Conservation (phyloP, 30 jellyfish, hydroid and myxozoan genomes). For the Cassiopea xamachana region DNA sequence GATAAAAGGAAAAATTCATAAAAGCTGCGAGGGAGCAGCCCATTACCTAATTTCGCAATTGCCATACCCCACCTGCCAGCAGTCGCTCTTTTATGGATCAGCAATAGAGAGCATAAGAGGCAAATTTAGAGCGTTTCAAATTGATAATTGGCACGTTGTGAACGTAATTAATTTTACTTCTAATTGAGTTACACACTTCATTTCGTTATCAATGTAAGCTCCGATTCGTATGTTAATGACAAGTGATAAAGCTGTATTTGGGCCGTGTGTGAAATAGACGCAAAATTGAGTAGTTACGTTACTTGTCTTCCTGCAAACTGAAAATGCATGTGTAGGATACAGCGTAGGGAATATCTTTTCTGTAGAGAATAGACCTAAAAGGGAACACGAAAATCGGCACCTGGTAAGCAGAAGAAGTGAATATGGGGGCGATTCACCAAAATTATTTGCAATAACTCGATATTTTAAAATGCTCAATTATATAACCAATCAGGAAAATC, state of each 20-base stretch:
- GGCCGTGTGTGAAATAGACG: not conserved
- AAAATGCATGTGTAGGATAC: no score
- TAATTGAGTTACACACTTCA: not conserved
- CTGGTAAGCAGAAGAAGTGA: no score
- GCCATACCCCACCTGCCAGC: constrained; percentile 16
- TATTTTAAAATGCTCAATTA: no score
- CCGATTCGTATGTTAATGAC: not conserved
- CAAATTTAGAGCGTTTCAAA: constrained; percentile 1
- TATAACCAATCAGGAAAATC: no score
- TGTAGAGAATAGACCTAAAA: no score
- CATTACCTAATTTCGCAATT: not conserved
- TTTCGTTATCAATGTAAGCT: not conserved
- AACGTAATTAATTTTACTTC: not conserved
- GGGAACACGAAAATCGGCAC: no score
- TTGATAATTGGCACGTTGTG: not conserved
- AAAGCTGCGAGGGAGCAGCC: not conserved
- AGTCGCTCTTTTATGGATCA: not conserved
- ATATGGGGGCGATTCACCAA: no score
- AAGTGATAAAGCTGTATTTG: not conserved
- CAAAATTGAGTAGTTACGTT: no score
- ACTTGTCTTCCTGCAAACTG: no score
- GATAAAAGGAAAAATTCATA: not conserved
- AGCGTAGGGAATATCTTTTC: no score
- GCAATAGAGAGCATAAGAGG: not conserved
- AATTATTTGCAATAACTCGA: no score